Conservation (phyloP, 2,888 invertebrate species). For the Hypomecis atomaria region DNA sequence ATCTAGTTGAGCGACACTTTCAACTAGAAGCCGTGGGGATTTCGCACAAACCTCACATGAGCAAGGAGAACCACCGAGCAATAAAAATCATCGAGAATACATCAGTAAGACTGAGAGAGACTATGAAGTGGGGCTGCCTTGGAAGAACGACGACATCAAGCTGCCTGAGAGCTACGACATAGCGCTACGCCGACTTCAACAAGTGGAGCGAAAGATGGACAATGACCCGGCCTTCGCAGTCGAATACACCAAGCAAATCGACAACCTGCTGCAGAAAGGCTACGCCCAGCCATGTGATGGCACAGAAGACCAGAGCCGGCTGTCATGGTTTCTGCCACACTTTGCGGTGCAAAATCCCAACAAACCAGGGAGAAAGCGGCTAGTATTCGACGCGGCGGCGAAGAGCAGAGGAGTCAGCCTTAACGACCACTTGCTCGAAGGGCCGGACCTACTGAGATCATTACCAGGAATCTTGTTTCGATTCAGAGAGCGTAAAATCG, state of each 20-base stretch:
- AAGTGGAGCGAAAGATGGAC: constrained; percentile 1
- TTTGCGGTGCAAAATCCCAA: constrained; percentile 9
- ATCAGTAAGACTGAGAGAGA: neutral
- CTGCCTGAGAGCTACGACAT: neutral
- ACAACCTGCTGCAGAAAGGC: neutral
- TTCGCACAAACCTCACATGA: neutral
- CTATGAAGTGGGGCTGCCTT: neutral
- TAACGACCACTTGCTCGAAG: constrained; percentile 11
- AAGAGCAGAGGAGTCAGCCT: constrained; percentile 4
- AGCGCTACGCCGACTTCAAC: neutral
- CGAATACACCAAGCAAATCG: neutral
- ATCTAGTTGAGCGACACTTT: constrained; percentile 4
- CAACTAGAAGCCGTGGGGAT: neutral
- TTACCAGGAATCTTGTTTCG: constrained; percentile 15
- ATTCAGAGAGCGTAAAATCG: constrained; percentile 7
- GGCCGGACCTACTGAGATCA: constrained; percentile 14
- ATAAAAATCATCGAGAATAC: neutral
- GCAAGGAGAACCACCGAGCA: neutral
- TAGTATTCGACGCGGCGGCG: constrained; percentile 20
- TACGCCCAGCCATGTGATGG: neutral
- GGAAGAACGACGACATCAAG: neutral
- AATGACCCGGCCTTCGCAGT: neutral
- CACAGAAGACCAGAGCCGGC: neutral
- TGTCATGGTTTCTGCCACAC: neutral
- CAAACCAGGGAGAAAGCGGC: constrained; percentile 5